Base-by-base conservation (phyloP, 2,888 invertebrate species). In the Lasioglossum zephyrum region DNA sequence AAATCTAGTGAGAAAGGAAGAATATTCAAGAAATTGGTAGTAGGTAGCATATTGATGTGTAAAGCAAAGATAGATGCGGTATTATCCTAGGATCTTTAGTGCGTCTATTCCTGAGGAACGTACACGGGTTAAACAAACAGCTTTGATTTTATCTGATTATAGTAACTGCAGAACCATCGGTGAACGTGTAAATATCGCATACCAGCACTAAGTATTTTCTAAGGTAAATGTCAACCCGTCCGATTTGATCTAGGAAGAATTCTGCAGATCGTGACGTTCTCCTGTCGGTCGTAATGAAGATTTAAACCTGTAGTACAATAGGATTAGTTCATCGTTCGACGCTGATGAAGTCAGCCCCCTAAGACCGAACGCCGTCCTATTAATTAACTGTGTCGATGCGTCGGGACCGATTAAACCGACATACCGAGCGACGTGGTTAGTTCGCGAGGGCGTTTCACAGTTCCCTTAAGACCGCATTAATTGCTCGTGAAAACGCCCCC, bases 401-500 rank as follows among this genome's bases (percentile, higher is more conserved):
- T 84, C 73, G 79, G 31, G 63, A 78, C 81, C 88, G 85, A 84
- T 87, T 87, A 86, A 88, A 84, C 91, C 87, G 87, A 85, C 80
- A 82, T 75, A 63, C 79, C 73, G 63, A 72, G 79, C 66, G 57
- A 70, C 73, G 74, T 60, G 41, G 74, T 60, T 77, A 73, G 82
- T 81, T 84, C 88, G 85, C 87, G 89, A 81, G 79, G 89, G 90
- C 89, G 92, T 87, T 87, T 81, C 84, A 87, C 85, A 74, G 84
- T 75, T 87, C 87, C 88, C 88, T 87, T 88, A 89, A 90, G 91
- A 84, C 80, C 88, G 88, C 90, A 91, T 92, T 93, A 92, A 93
- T 93, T 93, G 92, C 90, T 88, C 89, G 90, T 91, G 91, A 92
- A 92, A 92, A 92, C 89, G 91, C 92, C 90, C 87, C 90, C 91